phyloP scores from a whole-genome alignment of 1,140 invertebrate species.

The Steinernema khuongi region DNA sequence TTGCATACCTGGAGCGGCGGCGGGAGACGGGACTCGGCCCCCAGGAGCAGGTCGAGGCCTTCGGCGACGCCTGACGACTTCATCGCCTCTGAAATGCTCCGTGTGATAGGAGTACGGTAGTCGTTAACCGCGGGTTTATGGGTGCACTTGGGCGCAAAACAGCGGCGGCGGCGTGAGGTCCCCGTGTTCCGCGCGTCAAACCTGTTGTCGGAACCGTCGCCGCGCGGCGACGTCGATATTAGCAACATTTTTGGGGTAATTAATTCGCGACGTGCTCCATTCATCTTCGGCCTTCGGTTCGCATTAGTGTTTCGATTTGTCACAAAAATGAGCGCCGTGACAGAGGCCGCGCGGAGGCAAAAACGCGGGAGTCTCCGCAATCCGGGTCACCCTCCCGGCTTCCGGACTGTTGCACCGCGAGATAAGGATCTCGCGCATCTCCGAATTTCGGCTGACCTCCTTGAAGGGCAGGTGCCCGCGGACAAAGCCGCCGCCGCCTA shows the following conservation, averaged over 20 bases:
- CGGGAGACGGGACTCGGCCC: not conserved
- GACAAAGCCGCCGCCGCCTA: not conserved
- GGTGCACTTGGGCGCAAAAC: not conserved
- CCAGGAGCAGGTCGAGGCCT: not conserved
- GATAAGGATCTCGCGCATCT: conserved; percentile 7
- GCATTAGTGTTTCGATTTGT: conserved; percentile 17
- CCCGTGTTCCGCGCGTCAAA: not conserved
- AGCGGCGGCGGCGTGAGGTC: conserved; percentile 3
- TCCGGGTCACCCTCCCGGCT: not conserved
- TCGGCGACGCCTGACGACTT: conserved; percentile 6
- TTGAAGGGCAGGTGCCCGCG: not conserved
- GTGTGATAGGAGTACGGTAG: not conserved
- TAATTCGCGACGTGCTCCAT: conserved; percentile 6
- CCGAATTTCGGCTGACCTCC: not conserved
- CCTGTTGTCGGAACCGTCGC: not conserved
- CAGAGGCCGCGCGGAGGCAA: not conserved
- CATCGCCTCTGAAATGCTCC: not conserved
- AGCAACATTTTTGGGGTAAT: conserved; percentile 15
- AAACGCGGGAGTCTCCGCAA: not conserved
- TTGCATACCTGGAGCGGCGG: conserved; percentile 3
- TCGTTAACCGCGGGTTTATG: not conserved
- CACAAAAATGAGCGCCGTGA: conserved; percentile 16
- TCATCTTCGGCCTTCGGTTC: conserved; percentile 16
- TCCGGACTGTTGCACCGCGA: not conserved
- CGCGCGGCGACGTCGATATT: conserved; percentile 7